Percentiles rank a stretch among this genome's conserved stretches.
Evolutionary conservation across 2,888 invertebrate species (phyloP).

Genomic region (Sinhomidia bicolor): DNA sequence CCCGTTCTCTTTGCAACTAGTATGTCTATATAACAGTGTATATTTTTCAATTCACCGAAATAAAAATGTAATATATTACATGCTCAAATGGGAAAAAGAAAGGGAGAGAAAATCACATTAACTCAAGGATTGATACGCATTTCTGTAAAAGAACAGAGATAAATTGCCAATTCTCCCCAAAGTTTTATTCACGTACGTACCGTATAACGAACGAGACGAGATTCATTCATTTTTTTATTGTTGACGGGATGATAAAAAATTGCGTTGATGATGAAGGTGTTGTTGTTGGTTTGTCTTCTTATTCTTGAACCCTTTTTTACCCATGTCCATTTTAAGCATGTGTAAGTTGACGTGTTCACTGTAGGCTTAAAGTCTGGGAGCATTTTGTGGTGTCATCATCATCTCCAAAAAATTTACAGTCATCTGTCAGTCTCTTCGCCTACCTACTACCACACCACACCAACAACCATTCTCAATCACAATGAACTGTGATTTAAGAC

Average conservation of each 20-base stretch:
- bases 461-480: slow-evolving; percentile 59
- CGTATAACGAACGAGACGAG: too few species aligned
- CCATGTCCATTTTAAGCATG: slow-evolving; percentile 61
- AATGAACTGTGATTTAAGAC: slow-evolving; percentile 68
- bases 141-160: slow-evolving; percentile 2
- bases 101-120: slow-evolving; percentile 40
- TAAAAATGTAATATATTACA: slow-evolving; percentile 14
- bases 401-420: slow-evolving; percentile 64
- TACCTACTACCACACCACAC: too few species aligned
- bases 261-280: slow-evolving; percentile 32
- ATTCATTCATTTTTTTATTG: slow-evolving; percentile 17
- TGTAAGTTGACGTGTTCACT: slow-evolving; percentile 30
- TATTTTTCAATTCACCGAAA: slow-evolving; percentile 16
- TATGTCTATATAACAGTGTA: too few species aligned
- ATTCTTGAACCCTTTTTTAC: slow-evolving; percentile 22
- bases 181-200: neutral
- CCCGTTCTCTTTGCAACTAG: neutral
- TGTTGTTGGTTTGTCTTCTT: slow-evolving; percentile 49
- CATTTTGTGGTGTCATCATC: slow-evolving; percentile 63
- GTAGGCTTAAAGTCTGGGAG: slow-evolving; percentile 63
- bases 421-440: slow-evolving; percentile 66
- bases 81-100: slow-evolving; percentile 4
- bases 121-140: slow-evolving; percentile 46
- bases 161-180: slow-evolving; percentile 33
- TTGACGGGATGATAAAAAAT: slow-evolving; percentile 25